Base-by-base conservation (phyloP, 2,113 vertebrate species). In the Eptesicus fuscus region DNA sequence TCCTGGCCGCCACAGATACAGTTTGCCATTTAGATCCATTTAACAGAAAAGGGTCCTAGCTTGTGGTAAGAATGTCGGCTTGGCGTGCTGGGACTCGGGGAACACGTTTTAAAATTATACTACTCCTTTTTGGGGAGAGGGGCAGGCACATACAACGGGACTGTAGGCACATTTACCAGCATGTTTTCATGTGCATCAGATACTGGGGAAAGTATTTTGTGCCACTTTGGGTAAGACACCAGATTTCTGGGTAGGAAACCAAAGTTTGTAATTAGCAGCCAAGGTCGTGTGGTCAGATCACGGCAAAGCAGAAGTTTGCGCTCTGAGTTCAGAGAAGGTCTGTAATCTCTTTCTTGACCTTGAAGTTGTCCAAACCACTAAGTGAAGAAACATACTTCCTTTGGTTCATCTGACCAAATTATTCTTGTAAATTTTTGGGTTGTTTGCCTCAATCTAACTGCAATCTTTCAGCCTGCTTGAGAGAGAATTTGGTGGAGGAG, bases 301-400 rank as follows among this genome's bases (percentile, higher is more conserved):
- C 6, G 1, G 65, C 35, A 25, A 71, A 70, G 23, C 22, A 51
- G 80, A 76, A 49, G 32, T 73, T 77, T 79, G 42, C 0, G 4
- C 56, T 25, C 9, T 16, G 76, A 74, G 35, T 65, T 88, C 67
- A 4, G 79, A 76, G 79, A 83, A 94, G 44, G 8, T 32, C 90
- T 51, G 82, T 9, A 73, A 3, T n/a, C n/a, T 67, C 67, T 88
- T 87, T 53, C 49, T 79, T 74, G 82, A 44, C 32, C 61, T 61
- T 84, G 53, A 37, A 37, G 13, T 37, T 42, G 53, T 83, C 69
- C 93, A 94, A 90, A 90, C 88, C 93, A 56, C 96, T 8, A 49
- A 96, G 63, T 96, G 96, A 93, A 95, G 95, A 96, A 96, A 95
- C 92, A 94, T 47, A 78, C 77, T 97, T 96, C 74, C 95, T 94